phyloP scores from a whole-genome alignment of 2,113 vertebrate species.

The Carassius carassius region DNA sequence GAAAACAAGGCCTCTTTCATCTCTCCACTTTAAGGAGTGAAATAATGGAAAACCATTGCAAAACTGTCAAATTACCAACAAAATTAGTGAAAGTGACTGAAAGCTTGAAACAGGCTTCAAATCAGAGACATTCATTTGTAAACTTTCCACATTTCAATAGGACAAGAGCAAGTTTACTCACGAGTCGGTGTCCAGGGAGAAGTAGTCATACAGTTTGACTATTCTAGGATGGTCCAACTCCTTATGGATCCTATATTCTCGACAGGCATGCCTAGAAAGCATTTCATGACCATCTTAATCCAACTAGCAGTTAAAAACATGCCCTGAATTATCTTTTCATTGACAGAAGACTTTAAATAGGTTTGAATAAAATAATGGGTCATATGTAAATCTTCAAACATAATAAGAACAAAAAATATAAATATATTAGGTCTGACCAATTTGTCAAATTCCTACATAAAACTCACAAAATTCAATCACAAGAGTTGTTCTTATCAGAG shows the following conservation, averaged over 20 bases:
- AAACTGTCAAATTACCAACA: too few species aligned
- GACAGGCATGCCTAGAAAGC: conserved; percentile 89
- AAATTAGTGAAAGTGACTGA: not conserved
- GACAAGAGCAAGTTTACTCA: conserved; percentile 75
- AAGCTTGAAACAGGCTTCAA: not conserved
- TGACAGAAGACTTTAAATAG: not conserved
- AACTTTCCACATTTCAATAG: not conserved
- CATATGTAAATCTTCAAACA: too few species aligned
- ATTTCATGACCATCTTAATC: not conserved
- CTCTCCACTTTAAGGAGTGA: not conserved
- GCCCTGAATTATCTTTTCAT: not conserved
- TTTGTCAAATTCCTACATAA: too few species aligned
- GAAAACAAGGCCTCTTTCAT: not conserved
- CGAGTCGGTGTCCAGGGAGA: conserved; percentile 99
- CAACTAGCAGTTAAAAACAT: not conserved
- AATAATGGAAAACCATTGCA: not conserved
- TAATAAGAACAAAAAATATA: too few species aligned
- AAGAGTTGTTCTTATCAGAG: too few species aligned
- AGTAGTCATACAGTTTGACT: conserved; percentile 99
- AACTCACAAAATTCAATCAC: too few species aligned
- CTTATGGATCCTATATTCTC: conserved; percentile 99
- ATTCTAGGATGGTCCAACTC: conserved; percentile 99
- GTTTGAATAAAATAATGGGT: too few species aligned
- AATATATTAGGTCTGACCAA: too few species aligned
- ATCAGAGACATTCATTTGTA: not conserved